These are phyloP conservation scores for Merops nubicus DNA, from an alignment of 2,113 vertebrate species.

Conservation along the genomic window DNA sequence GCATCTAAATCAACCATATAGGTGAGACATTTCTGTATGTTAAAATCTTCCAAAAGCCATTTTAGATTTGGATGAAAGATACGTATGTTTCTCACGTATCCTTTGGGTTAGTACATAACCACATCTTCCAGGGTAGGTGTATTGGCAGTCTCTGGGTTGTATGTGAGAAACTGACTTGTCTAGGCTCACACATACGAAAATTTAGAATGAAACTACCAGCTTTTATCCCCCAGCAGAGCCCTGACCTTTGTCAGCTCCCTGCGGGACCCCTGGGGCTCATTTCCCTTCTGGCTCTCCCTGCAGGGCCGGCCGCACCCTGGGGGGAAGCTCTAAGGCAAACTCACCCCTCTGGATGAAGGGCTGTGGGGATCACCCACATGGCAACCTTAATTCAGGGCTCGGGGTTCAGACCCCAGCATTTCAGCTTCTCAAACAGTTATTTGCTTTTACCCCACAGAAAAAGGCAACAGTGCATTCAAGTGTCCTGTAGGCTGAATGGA, in stretches of 20 bases:
- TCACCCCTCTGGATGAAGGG: too few species aligned
- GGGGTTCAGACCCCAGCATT: too few species aligned
- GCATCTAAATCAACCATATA: neutral
- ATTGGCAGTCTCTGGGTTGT: neutral
- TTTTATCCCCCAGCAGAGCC: too few species aligned
- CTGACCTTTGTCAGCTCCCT: too few species aligned
- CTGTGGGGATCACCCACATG: too few species aligned
- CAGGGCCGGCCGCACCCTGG: too few species aligned
- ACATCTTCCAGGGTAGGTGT: neutral
- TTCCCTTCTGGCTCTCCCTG: too few species aligned
- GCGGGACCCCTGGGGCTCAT: too few species aligned
- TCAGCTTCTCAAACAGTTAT: neutral
- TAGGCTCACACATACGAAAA: neutral
- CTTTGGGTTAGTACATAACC: neutral
- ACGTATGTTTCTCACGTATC: neutral
- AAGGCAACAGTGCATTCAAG: neutral
- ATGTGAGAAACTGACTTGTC: accelerated
- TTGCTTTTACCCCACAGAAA: neutral
- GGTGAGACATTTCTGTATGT: neutral
- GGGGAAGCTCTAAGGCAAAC: too few species aligned
- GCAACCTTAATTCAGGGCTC: too few species aligned
- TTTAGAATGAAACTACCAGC: neutral
- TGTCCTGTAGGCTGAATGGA: neutral
- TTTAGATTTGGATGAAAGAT: neutral
- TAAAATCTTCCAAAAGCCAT: neutral